Base-by-base conservation (phyloP, 2,797 vertebrate genomes). In the Onychomys arenicola region DNA sequence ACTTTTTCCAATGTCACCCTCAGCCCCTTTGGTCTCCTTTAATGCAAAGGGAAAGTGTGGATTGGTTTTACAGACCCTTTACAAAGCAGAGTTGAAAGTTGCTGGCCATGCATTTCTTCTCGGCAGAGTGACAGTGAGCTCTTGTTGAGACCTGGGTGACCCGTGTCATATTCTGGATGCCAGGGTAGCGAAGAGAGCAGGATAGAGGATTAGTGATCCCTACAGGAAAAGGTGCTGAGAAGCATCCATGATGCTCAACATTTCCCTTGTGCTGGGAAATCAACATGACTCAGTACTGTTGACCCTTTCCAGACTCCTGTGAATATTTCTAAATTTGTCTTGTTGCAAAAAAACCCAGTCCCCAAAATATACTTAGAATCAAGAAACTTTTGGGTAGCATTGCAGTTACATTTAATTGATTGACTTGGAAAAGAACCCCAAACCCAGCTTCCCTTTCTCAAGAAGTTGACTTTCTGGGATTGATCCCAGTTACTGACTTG, bases 61-160 rank as follows among this genome's bases (percentile, higher is more conserved):
- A 69, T 95, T 96, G 96, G 90, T 97, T 97, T 80, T 95, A 97
- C 90, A 94, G 97, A 96, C 97, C 97, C 80, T 97, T 92, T 96
- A 97, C 96, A 96, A 97, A 97, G 90, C 89, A 76, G 59, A 81
- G 94, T 77, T 95, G 71, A 77, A 85, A 95, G 90, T 94, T 76
- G 92, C 81, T 46, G 94, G 92, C 76, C 7, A 25, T 52, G 96
- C 86, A 57, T 86, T 93, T 63, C 90, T 77, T 19, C 37, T 63
- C 40, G 12, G 40, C 92, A 0, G 43, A 67, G 88, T 77, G 49
- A 85, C 87, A 78, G 97, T 94, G 37, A 88, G 96, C 98, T 95
- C 94, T 90, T 65, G 71, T 95, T 92, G 78, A 89, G 37, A 49
- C 67, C 94, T 61, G 88, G 75, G 76, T 9, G 97, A 89, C 92